Evolutionary conservation across 1,140 invertebrate species (phyloP).

Genomic region (Odontomachus brunneus): DNA sequence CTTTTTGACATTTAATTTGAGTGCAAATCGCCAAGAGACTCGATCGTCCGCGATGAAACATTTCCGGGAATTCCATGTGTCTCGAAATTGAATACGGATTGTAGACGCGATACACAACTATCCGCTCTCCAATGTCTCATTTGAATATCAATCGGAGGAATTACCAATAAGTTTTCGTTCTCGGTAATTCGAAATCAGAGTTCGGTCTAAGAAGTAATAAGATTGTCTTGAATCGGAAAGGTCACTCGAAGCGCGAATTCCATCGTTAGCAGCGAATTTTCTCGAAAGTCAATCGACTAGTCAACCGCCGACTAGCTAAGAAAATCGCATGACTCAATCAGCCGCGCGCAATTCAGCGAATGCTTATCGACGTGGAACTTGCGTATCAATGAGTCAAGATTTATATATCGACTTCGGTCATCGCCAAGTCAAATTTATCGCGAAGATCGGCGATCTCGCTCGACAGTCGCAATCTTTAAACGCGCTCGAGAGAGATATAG

Average conservation of each 20-base stretch:
- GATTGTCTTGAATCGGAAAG: no score
- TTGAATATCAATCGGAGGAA: conserved; percentile 11
- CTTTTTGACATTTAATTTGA: conserved; percentile 25
- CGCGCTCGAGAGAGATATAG: background rate
- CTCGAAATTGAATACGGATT: conserved; percentile 10
- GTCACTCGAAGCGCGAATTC: conserved; percentile 3
- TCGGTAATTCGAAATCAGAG: background rate
- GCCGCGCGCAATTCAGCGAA: conserved; percentile 7
- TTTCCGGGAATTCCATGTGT: background rate
- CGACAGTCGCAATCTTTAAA: conserved; percentile 56
- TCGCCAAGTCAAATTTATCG: conserved; percentile 12
- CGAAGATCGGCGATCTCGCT: background rate
- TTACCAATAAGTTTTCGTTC: background rate
- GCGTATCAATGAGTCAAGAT: background rate
- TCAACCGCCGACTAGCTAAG: no score
- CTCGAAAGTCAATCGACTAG: no score
- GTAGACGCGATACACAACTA: conserved; percentile 10
- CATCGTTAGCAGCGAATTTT: background rate
- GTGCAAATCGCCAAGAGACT: conserved; percentile 6
- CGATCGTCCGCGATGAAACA: conserved; percentile 6
- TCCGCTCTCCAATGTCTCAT: background rate
- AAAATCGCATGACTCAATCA: background rate
- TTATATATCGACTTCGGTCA: conserved; percentile 24
- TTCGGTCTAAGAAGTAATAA: background rate
- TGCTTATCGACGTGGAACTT: background rate